These are phyloP conservation scores for Dinocampus coccinellae DNA, from an alignment of 2,888 invertebrate species.

Conservation along the genomic window DNA sequence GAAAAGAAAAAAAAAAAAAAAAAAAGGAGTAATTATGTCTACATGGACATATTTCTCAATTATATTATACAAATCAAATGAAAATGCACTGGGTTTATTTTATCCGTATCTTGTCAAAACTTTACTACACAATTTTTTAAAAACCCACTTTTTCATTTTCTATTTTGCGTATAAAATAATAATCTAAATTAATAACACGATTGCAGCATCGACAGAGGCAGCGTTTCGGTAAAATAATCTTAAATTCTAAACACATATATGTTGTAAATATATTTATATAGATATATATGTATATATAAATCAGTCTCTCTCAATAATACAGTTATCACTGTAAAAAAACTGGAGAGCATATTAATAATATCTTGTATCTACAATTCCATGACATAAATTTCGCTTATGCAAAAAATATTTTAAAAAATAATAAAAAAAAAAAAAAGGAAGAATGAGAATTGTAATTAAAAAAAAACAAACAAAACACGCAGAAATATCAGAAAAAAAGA, in stretches of 20 bases:
- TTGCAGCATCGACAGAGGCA: slow-evolving; percentile 13
- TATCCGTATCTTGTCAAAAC: not conserved
- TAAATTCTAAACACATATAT: not conserved
- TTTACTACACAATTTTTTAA: not conserved
- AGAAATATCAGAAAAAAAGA: not conserved
- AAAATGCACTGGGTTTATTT: not conserved
- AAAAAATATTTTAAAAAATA: not conserved
- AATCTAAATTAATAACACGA: not conserved
- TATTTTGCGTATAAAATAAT: slow-evolving; percentile 17
- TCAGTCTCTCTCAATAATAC: slow-evolving; percentile 14
- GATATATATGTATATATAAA: not conserved
- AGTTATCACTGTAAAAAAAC: slow-evolving; percentile 1
- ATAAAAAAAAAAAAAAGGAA: not conserved
- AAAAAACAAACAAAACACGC: not conserved
- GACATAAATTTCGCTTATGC: not conserved
- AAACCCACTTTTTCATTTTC: not conserved
- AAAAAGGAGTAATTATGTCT: not conserved
- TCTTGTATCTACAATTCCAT: slow-evolving; percentile 1
- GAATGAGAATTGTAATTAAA: no score
- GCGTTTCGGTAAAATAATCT: slow-evolving; percentile 14
- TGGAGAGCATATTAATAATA: not conserved
- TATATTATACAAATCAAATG: not conserved
- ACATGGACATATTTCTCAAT: not conserved
- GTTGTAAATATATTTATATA: not conserved
- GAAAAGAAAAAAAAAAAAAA: not conserved